Evolutionary conservation across 1,140 invertebrate genomes (phyloP), one percentile per base, ranked within the genome.

Genomic region (Spodoptera litura): DNA sequence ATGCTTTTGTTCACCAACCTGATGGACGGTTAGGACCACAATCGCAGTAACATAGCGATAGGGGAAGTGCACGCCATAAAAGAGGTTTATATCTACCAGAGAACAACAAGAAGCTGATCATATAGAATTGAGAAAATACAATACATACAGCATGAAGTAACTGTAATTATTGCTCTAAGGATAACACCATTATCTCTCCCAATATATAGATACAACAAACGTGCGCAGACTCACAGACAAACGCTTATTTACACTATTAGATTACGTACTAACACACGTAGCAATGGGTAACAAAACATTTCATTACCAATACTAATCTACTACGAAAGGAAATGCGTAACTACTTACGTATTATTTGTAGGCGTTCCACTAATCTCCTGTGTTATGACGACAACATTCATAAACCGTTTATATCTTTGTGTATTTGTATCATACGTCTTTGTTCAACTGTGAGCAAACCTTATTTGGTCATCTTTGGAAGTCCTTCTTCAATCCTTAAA

Each of bases 311-410:
- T 3, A 64, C 59, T 64, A 44, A 64, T 64, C 35, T 25, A 3
- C 15, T 49, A 44, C 38, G 15, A 66, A 66, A 49, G 38, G 38
- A 49, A 49, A 49, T 66, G 49, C 62, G 62, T 66, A 66, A 49
- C 38, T 49, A 66, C 38, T 20, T 62, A 62, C 62, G 62, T 49
- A 13, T 49, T 49, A 13, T 49, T 49, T 49, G 15, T 49, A 8
- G 38, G 15, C 15, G 15, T 20, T 44, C 11, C 38, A 25, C 15
- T 66, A 56, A 66, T 49, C 15, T n/a, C n/a, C 5, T 61, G 27
- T 35, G 27, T 9, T 15, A n/a, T 25, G 55, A 12, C 10, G 3
- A 10, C 10, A 44, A 8, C 3, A 27, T 59, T 59, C 12, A 4
- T 13, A 35, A 61, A 61, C 25, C 31, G 31, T 31, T 31, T 31